phyloP scores from a whole-genome alignment of 2,113 vertebrate species.

The Acinonyx jubatus region DNA sequence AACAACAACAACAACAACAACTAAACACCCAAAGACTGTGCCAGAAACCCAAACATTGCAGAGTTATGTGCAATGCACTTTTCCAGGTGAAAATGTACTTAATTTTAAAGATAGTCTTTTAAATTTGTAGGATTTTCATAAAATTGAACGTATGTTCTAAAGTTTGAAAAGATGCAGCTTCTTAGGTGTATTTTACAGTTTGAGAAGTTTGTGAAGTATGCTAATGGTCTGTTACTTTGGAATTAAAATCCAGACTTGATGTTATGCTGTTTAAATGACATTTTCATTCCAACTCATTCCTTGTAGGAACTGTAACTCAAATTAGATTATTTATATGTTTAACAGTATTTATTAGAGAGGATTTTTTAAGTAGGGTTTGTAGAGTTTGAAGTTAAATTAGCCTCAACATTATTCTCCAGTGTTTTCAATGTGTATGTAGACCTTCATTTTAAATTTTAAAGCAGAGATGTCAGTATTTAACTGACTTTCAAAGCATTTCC shows the following conservation, averaged over 20 bases:
- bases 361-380: slow-evolving; percentile 25
- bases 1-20: neutral
- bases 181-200: neutral
- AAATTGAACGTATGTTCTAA: neutral
- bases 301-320: neutral
- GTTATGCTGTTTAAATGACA: neutral
- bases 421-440: neutral
- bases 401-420: neutral
- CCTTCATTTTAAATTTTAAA: slow-evolving; percentile 17
- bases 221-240: neutral
- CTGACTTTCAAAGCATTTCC: slow-evolving; percentile 57
- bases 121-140: slow-evolving; percentile 34
- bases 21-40: neutral
- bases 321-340: neutral
- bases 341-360: slow-evolving; percentile 4
- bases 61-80: neutral
- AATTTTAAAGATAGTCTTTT: slow-evolving; percentile 34
- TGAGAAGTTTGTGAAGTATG: neutral
- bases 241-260: slow-evolving; percentile 18
- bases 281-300: slow-evolving; percentile 37
- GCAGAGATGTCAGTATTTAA: slow-evolving; percentile 49
- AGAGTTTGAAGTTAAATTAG: slow-evolving; percentile 34
- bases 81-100: neutral
- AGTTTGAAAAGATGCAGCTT: slow-evolving; percentile 3
- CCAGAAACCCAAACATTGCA: neutral